Conservation (phyloP, 2,888 invertebrate genomes). For the Scelioninae gen. 1 region DNA sequence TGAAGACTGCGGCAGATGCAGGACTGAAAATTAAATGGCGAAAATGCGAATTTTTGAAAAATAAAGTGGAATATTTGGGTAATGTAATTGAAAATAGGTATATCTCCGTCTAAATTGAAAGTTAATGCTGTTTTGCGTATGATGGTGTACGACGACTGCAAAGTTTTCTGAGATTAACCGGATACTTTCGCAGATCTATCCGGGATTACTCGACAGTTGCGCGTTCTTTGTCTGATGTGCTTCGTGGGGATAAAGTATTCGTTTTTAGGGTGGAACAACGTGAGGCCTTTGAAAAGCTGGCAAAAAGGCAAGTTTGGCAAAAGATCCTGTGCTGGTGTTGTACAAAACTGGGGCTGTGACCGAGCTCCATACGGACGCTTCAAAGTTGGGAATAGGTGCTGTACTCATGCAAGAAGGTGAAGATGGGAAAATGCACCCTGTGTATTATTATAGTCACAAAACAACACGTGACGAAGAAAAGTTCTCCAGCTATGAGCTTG, state of each 20-base stretch:
- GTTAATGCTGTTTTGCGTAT: neutral
- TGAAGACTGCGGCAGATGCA: neutral
- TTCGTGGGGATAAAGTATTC: neutral
- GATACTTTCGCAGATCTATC: neutral
- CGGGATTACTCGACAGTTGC: neutral
- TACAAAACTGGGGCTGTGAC: neutral
- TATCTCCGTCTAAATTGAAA: neutral
- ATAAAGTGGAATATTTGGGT: neutral
- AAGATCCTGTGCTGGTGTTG: neutral
- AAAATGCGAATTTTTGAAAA: neutral
- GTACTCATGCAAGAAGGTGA: neutral
- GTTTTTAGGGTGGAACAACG: neutral
- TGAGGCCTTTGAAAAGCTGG: neutral
- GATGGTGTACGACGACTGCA: neutral
- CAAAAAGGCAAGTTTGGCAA: neutral
- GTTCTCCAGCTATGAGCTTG: neutral
- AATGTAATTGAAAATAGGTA: neutral
- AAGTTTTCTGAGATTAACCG: neutral
- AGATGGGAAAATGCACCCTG: neutral
- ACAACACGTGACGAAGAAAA: neutral
- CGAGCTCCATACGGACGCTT: neutral
- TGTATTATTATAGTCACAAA: neutral
- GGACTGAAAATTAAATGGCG: neutral
- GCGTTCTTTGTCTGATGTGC: neutral
- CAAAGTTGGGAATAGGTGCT: neutral